Evolutionary conservation across 1,140 invertebrate genomes (phyloP).

Genomic region (Drosophila eugracilis): DNA sequence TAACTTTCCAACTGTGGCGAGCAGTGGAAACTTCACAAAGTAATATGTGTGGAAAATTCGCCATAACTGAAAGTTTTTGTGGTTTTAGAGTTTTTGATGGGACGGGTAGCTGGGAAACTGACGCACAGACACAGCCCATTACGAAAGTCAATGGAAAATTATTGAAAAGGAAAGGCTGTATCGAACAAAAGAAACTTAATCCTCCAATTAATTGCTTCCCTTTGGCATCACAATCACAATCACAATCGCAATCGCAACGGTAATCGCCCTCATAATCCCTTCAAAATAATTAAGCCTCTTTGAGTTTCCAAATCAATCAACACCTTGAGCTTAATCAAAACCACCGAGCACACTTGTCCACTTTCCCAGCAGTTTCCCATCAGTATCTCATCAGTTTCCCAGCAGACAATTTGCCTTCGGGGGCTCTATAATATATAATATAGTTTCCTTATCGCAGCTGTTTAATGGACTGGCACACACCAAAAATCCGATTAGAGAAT

Average conservation of each 20-base stretch:
- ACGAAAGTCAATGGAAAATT: conserved; percentile 30
- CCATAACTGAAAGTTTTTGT: conserved; percentile 63
- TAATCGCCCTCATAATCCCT: conserved; percentile 47
- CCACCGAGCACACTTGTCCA: conserved; percentile 29
- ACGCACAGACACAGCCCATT: conserved; percentile 33
- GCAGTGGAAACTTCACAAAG: conserved; percentile 37
- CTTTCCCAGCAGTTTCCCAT: conserved; percentile 37
- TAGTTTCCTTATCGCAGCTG: conserved; percentile 17
- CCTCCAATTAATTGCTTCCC: conserved; percentile 38
- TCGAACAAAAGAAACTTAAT: conserved; percentile 41
- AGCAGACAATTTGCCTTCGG: conserved; percentile 11
- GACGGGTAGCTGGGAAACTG: conserved; percentile 5
- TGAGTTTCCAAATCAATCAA: conserved; percentile 63
- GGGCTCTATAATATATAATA: conserved; percentile 5
- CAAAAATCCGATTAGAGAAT: conserved; percentile 46
- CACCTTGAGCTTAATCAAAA: conserved; percentile 47
- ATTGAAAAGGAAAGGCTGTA: conserved; percentile 22
- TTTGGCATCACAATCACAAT: conserved; percentile 14
- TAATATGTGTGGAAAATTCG: conserved; percentile 53
- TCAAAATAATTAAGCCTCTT: conserved; percentile 51
- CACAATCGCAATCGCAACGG: conserved; percentile 2
- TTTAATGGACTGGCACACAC: conserved; percentile 32
- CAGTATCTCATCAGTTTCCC: too few relatives aligned
- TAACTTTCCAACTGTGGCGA: conserved; percentile 56
- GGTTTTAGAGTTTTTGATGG: conserved; percentile 48